phyloP scores from a whole-genome alignment of 2,888 invertebrate genomes.

The Heliconius ismenius region DNA sequence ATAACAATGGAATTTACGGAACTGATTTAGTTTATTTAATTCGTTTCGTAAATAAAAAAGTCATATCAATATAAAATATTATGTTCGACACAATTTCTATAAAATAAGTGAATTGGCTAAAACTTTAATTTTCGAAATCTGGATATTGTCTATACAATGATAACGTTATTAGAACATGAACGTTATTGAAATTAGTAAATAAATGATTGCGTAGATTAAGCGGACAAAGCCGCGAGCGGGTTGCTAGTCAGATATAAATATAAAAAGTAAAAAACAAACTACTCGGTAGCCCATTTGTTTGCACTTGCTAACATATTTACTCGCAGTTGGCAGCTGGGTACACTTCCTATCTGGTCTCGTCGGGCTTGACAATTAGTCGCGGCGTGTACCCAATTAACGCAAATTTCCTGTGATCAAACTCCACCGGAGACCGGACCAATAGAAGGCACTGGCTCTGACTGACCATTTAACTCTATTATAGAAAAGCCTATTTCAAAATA shows the following conservation, averaged over 20 bases:
- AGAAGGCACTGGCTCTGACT: conserved; percentile 60
- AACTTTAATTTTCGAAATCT: too few relatives aligned
- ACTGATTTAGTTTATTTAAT: neutral
- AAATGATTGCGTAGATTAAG: too few relatives aligned
- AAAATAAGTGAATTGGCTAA: too few relatives aligned
- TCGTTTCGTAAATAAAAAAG: too few relatives aligned
- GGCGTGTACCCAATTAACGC: conserved; percentile 69
- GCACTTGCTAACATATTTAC: conserved; percentile 17
- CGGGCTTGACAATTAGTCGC: conserved; percentile 73
- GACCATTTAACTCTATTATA: conserved; percentile 43
- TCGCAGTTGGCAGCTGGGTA: conserved; percentile 38
- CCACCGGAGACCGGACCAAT: conserved; percentile 49
- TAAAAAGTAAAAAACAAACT: neutral
- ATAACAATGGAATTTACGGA: neutral
- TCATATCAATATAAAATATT: too few relatives aligned
- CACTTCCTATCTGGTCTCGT: conserved; percentile 62
- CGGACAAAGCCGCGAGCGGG: too few relatives aligned
- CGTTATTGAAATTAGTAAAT: too few relatives aligned
- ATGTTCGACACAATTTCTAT: too few relatives aligned
- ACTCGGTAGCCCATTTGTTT: conserved; percentile 1
- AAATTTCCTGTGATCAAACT: conserved; percentile 76
- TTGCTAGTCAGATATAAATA: too few relatives aligned
- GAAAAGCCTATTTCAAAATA: conserved; percentile 23
- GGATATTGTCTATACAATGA: too few relatives aligned
- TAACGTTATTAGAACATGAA: too few relatives aligned